phyloP scores from a whole-genome alignment of 2,797 vertebrate species.

The Esox masquinongy region DNA sequence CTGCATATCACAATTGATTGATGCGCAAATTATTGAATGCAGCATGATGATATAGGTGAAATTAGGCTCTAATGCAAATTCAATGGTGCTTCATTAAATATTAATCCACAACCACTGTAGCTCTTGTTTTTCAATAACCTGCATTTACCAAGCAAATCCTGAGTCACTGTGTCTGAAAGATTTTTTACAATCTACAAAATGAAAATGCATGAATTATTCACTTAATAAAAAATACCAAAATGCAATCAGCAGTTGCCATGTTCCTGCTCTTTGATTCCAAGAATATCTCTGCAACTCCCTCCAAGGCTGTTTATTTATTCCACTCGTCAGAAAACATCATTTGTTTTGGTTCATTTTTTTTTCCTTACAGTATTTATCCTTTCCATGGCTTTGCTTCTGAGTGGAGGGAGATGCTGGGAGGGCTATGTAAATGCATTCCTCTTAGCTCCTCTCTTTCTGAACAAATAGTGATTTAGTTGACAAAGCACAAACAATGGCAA shows the following conservation, averaged over 20 bases:
- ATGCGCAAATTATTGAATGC: background rate
- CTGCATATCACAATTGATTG: background rate
- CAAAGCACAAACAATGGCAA: background rate
- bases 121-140: too few relatives aligned
- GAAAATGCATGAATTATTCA: slow-evolving; percentile 25
- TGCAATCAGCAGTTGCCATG: slow-evolving; percentile 16
- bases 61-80: slow-evolving; percentile 5
- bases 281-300: slow-evolving; percentile 3
- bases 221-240: slow-evolving; percentile 18
- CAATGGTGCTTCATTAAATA: slow-evolving; percentile 3
- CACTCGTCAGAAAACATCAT: slow-evolving; percentile 2
- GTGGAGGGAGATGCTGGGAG: background rate
- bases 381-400: slow-evolving; percentile 1
- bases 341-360: slow-evolving; percentile 12
- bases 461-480: background rate
- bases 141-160: background rate
- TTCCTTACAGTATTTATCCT: slow-evolving; percentile 10
- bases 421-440: slow-evolving; percentile 12
- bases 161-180: background rate
- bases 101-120: background rate
- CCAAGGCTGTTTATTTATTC: slow-evolving; percentile 13
- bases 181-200: background rate
- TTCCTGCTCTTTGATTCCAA: slow-evolving; percentile 7
- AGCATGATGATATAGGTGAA: background rate
- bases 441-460: background rate